Conservation (phyloP, 2,888 invertebrate genomes). For the Koerneria pararmatus region DNA sequence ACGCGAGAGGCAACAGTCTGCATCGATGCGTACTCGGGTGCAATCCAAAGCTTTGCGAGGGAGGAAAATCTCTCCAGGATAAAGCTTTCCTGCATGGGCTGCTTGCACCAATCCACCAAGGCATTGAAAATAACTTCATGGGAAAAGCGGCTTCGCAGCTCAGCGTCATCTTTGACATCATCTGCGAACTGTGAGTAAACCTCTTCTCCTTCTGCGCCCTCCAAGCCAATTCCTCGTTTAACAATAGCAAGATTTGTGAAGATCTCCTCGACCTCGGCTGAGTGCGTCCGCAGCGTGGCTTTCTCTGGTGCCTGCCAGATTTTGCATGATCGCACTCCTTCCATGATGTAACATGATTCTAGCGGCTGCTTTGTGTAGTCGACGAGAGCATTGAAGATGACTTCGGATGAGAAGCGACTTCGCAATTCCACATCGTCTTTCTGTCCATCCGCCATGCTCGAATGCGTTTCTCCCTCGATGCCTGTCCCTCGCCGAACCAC, state of each 20-base stretch:
- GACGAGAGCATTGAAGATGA: conserved; percentile 21
- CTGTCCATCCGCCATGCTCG: conserved; percentile 2
- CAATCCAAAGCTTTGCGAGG: conserved; percentile 3
- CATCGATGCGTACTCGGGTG: conserved; percentile 2
- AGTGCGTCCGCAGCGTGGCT: too few species aligned
- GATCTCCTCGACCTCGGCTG: too few species aligned
- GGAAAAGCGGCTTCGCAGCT: too few species aligned
- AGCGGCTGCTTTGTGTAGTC: conserved; percentile 21
- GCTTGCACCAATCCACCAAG: conserved; percentile 6
- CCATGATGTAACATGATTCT: too few species aligned
- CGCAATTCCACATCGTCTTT: conserved; percentile 5
- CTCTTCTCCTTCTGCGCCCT: too few species aligned
- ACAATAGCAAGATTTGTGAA: too few species aligned
- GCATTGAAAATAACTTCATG: conserved; percentile 22
- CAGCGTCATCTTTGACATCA: too few species aligned
- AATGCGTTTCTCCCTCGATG: conserved; percentile 22
- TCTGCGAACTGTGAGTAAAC: too few species aligned
- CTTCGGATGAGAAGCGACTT: conserved; percentile 5
- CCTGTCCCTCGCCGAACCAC: conserved; percentile 17
- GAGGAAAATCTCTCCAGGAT: conserved; percentile 21
- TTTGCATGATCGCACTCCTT: too few species aligned
- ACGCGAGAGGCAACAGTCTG: not conserved
- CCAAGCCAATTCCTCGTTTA: too few species aligned
- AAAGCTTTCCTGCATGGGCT: too few species aligned
- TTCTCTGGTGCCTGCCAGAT: too few species aligned